Conservation (phyloP, 1,140 invertebrate species). For the Intoshia linei region DNA sequence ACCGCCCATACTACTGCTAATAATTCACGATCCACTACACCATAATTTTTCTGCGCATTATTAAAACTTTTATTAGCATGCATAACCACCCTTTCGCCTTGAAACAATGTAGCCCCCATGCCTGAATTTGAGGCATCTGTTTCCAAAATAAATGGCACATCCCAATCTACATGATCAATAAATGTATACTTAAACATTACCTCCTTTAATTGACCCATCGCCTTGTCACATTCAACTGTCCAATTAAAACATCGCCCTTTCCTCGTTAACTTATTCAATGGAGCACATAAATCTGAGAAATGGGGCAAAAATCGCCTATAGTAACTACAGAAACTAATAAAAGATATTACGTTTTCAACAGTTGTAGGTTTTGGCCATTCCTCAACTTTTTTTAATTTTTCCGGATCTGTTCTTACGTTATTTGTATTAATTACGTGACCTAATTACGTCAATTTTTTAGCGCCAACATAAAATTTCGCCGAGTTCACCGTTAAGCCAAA, state of each 20-base stretch:
- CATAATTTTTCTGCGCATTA: conserved; percentile 7
- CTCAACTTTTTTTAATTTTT: conserved; percentile 12
- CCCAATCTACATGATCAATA: conserved; percentile 4
- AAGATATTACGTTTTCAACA: conserved; percentile 10
- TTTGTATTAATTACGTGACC: conserved; percentile 10
- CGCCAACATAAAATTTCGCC: no score
- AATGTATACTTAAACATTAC: conserved; percentile 4
- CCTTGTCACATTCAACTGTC: neutral
- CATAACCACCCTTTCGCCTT: conserved; percentile 8
- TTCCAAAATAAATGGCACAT: conserved; percentile 7
- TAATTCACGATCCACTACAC: conserved; percentile 8
- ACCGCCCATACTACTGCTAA: conserved; percentile 8
- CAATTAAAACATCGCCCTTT: neutral
- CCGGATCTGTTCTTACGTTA: conserved; percentile 9
- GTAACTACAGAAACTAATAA: conserved; percentile 11
- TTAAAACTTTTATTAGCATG: conserved; percentile 5
- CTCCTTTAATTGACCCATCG: conserved; percentile 6
- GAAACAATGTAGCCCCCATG: conserved; percentile 12
- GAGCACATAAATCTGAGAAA: conserved; percentile 8
- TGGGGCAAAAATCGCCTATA: conserved; percentile 10
- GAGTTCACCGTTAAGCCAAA: no score
- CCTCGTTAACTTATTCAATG: neutral
- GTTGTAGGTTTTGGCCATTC: conserved; percentile 11
- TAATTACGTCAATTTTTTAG: conserved; percentile 10
- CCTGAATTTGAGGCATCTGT: conserved; percentile 13